phyloP scores from a whole-genome alignment of 1,140 invertebrate genomes.

The Zaprionus nigranus region DNA sequence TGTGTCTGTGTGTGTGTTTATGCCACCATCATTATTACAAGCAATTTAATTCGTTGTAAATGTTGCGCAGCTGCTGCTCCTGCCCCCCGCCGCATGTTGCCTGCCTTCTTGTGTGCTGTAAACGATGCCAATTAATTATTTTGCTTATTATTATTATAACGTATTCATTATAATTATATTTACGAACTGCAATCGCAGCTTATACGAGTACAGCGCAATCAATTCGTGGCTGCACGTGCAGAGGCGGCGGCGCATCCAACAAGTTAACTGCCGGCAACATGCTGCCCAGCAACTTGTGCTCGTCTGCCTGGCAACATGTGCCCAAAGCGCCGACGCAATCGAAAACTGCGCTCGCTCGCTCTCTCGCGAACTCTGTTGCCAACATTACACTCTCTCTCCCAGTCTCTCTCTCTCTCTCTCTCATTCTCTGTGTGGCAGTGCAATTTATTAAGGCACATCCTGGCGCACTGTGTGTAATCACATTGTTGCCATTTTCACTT shows the following conservation, averaged over 20 bases:
- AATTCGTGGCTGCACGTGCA: slow-evolving; percentile 13
- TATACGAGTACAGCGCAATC: slow-evolving; percentile 22
- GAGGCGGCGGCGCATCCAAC: slow-evolving; percentile 63
- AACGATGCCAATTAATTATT: slow-evolving; percentile 76
- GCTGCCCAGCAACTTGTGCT: neutral
- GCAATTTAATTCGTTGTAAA: slow-evolving; percentile 79
- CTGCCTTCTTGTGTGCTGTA: slow-evolving; percentile 66
- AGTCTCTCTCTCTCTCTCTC: slow-evolving; percentile 6
- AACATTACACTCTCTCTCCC: neutral
- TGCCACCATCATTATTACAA: slow-evolving; percentile 70
- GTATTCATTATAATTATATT: slow-evolving; percentile 32
- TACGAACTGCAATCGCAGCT: slow-evolving; percentile 17
- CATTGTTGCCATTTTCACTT: slow-evolving; percentile 84
- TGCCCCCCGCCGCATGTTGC: slow-evolving; percentile 4
- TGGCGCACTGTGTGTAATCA: slow-evolving; percentile 78
- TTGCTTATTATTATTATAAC: slow-evolving; percentile 33
- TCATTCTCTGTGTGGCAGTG: slow-evolving; percentile 18
- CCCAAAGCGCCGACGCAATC: slow-evolving; percentile 59
- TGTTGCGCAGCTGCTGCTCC: slow-evolving; percentile 58
- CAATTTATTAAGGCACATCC: slow-evolving; percentile 76
- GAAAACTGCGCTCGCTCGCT: slow-evolving; percentile 24
- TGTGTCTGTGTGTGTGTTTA: slow-evolving; percentile 26
- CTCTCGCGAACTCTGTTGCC: neutral
- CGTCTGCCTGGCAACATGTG: slow-evolving; percentile 50
- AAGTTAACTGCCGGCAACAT: slow-evolving; percentile 69